These are phyloP conservation scores for Notamacropus eugenii DNA, from an alignment of 2,797 vertebrate species.

Conservation along the genomic window DNA sequence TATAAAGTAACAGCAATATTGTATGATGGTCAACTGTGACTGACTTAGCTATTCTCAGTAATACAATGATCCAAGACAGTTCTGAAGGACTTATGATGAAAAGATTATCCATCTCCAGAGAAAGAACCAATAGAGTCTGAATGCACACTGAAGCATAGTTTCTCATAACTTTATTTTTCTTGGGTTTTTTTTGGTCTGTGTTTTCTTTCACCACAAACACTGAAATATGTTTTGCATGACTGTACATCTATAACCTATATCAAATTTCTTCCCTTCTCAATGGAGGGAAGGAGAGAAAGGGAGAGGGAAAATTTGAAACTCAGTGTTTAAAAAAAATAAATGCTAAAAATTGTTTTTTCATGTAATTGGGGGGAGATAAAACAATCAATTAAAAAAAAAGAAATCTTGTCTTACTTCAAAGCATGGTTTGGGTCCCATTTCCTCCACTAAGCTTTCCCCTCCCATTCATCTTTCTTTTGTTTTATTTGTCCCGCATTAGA, in stretches of 20 bases:
- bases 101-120: not conserved
- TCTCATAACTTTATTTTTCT: not conserved
- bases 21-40: not conserved
- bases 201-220: not conserved
- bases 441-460: not conserved
- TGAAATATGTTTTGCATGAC: not conserved
- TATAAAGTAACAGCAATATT: not conserved
- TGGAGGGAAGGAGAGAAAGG: not conserved
- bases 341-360: not conserved
- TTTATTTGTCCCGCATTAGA: not conserved
- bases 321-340: not conserved
- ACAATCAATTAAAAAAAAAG: not conserved
- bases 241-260: not conserved
- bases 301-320: not conserved
- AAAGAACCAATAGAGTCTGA: not conserved
- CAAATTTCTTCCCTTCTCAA: not conserved
- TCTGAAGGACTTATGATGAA: too few relatives aligned
- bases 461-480: not conserved
- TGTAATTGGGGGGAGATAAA: not conserved
- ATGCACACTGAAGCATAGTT: not conserved
- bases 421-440: not conserved
- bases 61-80: not conserved
- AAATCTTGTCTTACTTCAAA: not conserved
- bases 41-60: not conserved
- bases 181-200: not conserved